These are phyloP conservation scores for Oreohelix idahoensis DNA, from an alignment of 1,140 invertebrate species.

Conservation along the genomic window DNA sequence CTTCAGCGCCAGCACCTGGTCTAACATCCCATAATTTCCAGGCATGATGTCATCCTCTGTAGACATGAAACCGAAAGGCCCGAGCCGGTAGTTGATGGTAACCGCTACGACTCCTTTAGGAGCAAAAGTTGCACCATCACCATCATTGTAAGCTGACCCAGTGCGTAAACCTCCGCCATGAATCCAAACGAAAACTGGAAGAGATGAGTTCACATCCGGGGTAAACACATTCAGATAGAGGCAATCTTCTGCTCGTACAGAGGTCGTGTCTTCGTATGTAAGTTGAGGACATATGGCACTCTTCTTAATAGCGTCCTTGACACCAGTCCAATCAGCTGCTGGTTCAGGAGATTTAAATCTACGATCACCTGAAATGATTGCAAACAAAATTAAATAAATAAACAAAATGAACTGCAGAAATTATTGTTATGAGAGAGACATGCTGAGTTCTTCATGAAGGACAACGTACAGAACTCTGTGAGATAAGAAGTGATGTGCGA, in stretches of 20 bases:
- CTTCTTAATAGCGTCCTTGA: neutral
- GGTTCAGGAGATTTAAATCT: conserved; percentile 6
- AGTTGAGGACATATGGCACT: conserved; percentile 13
- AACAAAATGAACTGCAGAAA: too few species aligned
- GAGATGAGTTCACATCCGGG: conserved; percentile 10
- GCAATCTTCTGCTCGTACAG: conserved; percentile 20
- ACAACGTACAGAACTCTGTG: too few species aligned
- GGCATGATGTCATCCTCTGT: conserved; percentile 34
- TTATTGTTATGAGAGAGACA: too few species aligned
- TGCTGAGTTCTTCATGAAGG: too few species aligned
- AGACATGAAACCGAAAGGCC: conserved; percentile 33
- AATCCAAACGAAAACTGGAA: conserved; percentile 31
- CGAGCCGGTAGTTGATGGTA: conserved; percentile 34
- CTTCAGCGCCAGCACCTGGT: conserved; percentile 33
- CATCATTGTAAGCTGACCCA: conserved; percentile 77
- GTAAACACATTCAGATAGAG: conserved; percentile 31
- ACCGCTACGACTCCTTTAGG: conserved; percentile 20
- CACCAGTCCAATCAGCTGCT: neutral
- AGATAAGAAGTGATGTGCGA: too few species aligned
- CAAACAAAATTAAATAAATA: too few species aligned
- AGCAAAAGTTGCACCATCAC: neutral
- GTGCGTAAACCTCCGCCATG: conserved; percentile 11
- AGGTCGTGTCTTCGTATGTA: neutral
- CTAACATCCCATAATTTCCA: conserved; percentile 40
- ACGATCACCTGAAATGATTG: conserved; percentile 5